phyloP scores from a whole-genome alignment of 1,140 invertebrate genomes.

The Trachymyrmex septentrionalis region DNA sequence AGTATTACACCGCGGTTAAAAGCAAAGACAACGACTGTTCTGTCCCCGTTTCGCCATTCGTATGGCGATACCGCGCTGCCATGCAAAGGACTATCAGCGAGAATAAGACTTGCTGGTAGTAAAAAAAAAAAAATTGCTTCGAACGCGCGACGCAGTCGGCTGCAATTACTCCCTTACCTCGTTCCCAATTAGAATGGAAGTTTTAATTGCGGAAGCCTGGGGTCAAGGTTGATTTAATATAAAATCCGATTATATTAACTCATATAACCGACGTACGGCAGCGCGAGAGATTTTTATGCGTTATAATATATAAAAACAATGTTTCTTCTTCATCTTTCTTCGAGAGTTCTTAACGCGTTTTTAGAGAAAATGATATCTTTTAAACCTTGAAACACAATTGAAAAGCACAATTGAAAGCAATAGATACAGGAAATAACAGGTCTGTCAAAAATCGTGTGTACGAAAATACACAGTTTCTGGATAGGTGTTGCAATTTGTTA shows the following conservation, averaged over 20 bases:
- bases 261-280: background rate
- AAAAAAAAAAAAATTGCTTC: constrained; percentile 5
- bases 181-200: constrained; percentile 32
- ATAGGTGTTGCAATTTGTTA: too few relatives aligned
- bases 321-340: background rate
- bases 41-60: constrained; percentile 47
- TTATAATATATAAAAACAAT: background rate
- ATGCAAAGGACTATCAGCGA: constrained; percentile 7
- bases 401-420: too few relatives aligned
- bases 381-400: too few relatives aligned
- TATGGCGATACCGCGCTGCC: constrained; percentile 25
- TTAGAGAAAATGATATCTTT: background rate
- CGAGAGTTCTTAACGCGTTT: background rate
- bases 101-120: background rate
- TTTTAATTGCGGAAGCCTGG: constrained; percentile 27
- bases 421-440: too few relatives aligned
- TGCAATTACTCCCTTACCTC: constrained; percentile 17
- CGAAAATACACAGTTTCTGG: too few relatives aligned
- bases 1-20: constrained; percentile 7
- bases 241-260: constrained; percentile 16
- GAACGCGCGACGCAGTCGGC: background rate
- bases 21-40: constrained; percentile 46
- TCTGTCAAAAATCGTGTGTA: too few relatives aligned
- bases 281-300: background rate
- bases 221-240: constrained; percentile 30